phyloP scores from a whole-genome alignment of 2,888 invertebrate genomes.

The Oscheius myriophilus region DNA sequence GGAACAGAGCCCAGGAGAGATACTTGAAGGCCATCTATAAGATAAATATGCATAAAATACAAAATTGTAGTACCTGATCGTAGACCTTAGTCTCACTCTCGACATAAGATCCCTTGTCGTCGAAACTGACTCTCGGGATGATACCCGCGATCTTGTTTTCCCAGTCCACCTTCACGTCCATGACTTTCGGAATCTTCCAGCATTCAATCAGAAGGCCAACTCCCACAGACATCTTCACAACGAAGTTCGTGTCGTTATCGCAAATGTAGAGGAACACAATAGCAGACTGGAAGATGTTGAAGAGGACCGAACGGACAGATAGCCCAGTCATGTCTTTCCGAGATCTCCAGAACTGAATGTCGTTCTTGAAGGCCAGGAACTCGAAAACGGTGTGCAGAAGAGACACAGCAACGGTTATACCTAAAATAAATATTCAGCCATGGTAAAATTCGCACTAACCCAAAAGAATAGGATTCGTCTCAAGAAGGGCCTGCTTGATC shows the following conservation, averaged over 20 bases:
- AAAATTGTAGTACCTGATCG: slow-evolving; percentile 76
- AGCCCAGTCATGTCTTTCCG: slow-evolving; percentile 89
- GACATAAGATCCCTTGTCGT: slow-evolving; percentile 95
- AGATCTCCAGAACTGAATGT: slow-evolving; percentile 99
- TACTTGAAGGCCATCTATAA: slow-evolving; percentile 88
- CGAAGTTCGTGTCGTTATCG: slow-evolving; percentile 97
- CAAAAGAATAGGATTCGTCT: slow-evolving; percentile 94
- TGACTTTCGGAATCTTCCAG: slow-evolving; percentile 94
- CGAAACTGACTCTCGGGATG: slow-evolving; percentile 83
- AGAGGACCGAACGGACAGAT: slow-evolving; percentile 96
- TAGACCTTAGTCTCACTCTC: slow-evolving; percentile 91
- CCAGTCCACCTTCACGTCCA: slow-evolving; percentile 46
- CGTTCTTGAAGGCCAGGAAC: slow-evolving; percentile 97
- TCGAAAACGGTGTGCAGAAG: slow-evolving; percentile 97
- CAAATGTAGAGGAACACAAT: slow-evolving; percentile 94
- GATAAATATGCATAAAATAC: not conserved
- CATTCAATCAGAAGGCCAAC: slow-evolving; percentile 93
- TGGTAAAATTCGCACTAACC: slow-evolving; percentile 71
- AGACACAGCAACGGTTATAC: slow-evolving; percentile 88
- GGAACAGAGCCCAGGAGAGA: slow-evolving; percentile 93
- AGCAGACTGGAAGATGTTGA: slow-evolving; percentile 89
- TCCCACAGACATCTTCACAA: slow-evolving; percentile 90
- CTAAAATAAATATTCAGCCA: slow-evolving; percentile 31
- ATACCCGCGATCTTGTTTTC: slow-evolving; percentile 79
- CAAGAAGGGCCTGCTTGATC: slow-evolving; percentile 85